Percentiles rank a stretch among this genome's conserved stretches.
Conservation (phyloP, 2,797 vertebrate species). For the Echiichthys vipera region DNA sequence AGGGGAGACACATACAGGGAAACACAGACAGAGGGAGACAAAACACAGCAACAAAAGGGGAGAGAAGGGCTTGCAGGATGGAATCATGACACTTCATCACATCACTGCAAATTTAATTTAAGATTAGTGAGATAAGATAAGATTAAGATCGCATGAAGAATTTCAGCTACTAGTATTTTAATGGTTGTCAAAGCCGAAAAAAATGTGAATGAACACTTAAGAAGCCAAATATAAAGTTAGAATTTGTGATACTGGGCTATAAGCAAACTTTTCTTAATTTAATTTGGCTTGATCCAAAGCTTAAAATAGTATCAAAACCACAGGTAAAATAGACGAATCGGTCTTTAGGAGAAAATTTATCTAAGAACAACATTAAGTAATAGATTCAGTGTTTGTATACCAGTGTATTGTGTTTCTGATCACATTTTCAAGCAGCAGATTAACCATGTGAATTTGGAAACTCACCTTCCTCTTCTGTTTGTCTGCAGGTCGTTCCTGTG, state of each 20-base stretch:
- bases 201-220: too few species aligned
- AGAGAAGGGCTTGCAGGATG: too few species aligned
- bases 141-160: too few species aligned
- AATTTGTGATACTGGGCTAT: not conserved
- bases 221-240: not conserved
- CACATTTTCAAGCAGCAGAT: not conserved
- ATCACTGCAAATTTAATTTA: not conserved
- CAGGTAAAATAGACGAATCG: not conserved
- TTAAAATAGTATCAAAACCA: not conserved
- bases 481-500: conserved; percentile 72
- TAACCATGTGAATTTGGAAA: not conserved
- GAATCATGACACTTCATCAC: too few species aligned
- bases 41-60: too few species aligned
- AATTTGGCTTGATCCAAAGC: not conserved
- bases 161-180: too few species aligned
- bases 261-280: not conserved
- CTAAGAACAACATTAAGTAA: not conserved
- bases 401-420: not conserved
- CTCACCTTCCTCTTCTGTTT: conserved; percentile 10
- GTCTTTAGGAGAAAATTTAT: not conserved
- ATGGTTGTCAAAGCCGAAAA: too few species aligned
- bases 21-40: not conserved
- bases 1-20: too few species aligned
- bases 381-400: not conserved
- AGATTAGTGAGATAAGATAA: too few species aligned